A percentile compares a stretch with the other conserved stretches of the same genome.
phyloP scores from a whole-genome alignment of 1,140 invertebrate genomes.

The Drosophila willistoni region DNA sequence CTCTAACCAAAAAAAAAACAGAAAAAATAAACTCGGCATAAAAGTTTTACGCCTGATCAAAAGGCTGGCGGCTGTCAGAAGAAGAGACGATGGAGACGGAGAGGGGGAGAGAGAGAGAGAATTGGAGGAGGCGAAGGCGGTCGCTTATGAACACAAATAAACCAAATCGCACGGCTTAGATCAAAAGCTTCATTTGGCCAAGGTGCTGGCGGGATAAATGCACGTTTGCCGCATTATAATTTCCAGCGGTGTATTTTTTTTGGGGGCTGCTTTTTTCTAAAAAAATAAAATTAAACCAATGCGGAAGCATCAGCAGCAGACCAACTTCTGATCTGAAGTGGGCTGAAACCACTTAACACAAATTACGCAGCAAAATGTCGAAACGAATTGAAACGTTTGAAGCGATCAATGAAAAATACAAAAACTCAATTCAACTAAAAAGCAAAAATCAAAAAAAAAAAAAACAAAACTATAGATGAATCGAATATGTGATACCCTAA shows the following conservation, averaged over 20 bases:
- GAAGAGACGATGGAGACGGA: constrained; percentile 11
- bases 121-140: constrained; percentile 31
- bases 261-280: constrained; percentile 47
- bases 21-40: constrained; percentile 29
- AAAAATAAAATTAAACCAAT: constrained; percentile 57
- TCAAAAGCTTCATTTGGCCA: constrained; percentile 57
- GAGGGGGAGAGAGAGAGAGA: constrained; percentile 3
- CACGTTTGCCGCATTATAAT: constrained; percentile 80
- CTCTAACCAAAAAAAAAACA: constrained; percentile 20
- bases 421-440: too few species aligned
- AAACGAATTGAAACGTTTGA: constrained; percentile 76
- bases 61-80: constrained; percentile 51
- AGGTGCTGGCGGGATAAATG: constrained; percentile 66
- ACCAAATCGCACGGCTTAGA: constrained; percentile 75
- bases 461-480: too few species aligned
- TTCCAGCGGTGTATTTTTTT: constrained; percentile 19
- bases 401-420: constrained; percentile 66
- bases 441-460: too few species aligned
- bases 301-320: constrained; percentile 31
- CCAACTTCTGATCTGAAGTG: constrained; percentile 61
- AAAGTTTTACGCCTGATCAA: constrained; percentile 78
- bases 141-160: constrained; percentile 81
- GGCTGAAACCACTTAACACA: constrained; percentile 82
- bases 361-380: constrained; percentile 83
- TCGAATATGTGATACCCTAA: too few species aligned